Percentiles rank a stretch among this genome's conserved stretches.
These are phyloP conservation scores for Idris sp. DNA, from an alignment of 1,140 invertebrate species.

Conservation along the genomic window DNA sequence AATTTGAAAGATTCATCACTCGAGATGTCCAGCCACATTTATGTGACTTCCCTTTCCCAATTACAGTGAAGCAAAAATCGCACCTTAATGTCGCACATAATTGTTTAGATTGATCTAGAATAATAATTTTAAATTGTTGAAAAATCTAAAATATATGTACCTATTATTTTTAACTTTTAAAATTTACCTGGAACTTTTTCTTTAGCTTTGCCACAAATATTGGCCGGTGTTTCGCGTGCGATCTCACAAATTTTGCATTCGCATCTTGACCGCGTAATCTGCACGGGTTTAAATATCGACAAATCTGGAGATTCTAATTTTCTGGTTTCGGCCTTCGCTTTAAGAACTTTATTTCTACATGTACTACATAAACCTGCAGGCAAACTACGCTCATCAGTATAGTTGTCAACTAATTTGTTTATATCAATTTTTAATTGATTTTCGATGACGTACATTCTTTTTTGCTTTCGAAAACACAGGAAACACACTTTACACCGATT, in stretches of 20 bases:
- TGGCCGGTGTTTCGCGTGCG: slow-evolving; percentile 12
- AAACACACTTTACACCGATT: slow-evolving; percentile 24
- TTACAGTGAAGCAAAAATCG: no score
- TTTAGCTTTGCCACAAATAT: slow-evolving; percentile 15
- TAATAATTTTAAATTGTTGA: no score
- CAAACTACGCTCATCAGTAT: slow-evolving; percentile 4
- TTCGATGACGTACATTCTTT: slow-evolving; percentile 2
- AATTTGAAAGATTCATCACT: no score
- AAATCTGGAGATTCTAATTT: slow-evolving; percentile 26
- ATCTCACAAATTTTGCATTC: slow-evolving; percentile 16
- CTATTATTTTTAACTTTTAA: no score
- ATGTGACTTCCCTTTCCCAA: no score
- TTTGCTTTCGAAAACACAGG: slow-evolving; percentile 21
- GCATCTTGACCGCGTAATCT: slow-evolving; percentile 15
- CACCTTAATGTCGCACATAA: no score
- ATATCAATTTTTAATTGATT: slow-evolving; percentile 27
- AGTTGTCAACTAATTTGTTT: slow-evolving; percentile 17
- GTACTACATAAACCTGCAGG: no score
- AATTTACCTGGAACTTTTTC: slow-evolving; percentile 17
- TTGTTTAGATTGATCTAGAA: no score
- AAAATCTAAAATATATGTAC: no score
- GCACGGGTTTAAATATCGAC: slow-evolving; percentile 12
- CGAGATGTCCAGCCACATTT: no score
- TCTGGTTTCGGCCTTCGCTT: slow-evolving; percentile 13
- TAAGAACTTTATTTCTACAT: no score